Percentiles rank a stretch among this genome's conserved stretches.
phyloP scores from a whole-genome alignment of 2,888 invertebrate species.

The Yponomeuta sedellus region DNA sequence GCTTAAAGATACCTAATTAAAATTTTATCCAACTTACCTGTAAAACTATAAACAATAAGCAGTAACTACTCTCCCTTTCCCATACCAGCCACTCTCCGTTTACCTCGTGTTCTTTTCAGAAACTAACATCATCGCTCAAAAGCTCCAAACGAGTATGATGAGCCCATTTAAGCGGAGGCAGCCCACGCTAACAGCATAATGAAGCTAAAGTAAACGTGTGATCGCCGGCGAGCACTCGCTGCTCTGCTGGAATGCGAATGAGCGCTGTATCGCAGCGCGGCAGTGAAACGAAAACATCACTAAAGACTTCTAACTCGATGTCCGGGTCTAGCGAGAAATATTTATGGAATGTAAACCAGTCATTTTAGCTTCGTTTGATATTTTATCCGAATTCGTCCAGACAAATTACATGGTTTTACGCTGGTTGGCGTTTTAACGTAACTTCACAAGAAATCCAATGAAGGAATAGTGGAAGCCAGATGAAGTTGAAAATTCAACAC shows the following conservation, averaged over 20 bases:
- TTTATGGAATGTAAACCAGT: too few relatives aligned
- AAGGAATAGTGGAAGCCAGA: too few relatives aligned
- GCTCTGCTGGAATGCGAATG: background rate
- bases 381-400: too few relatives aligned
- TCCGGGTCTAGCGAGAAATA: background rate
- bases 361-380: too few relatives aligned
- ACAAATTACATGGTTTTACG: too few relatives aligned
- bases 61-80: background rate
- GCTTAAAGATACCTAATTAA: too few relatives aligned
- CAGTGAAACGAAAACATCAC: background rate
- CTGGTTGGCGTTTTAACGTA: too few relatives aligned
- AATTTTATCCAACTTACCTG: too few relatives aligned
- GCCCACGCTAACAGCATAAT: constrained; percentile 56
- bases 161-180: background rate
- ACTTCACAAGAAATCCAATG: too few relatives aligned
- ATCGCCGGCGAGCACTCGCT: constrained; percentile 48
- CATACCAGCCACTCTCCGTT: background rate
- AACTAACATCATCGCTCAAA: background rate
- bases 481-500: too few relatives aligned
- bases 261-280: background rate
- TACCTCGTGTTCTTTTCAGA: background rate
- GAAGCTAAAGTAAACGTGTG: constrained; percentile 53
- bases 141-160: background rate
- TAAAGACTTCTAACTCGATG: background rate
- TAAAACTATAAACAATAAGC: background rate